A percentile compares a stretch with the other conserved stretches of the same genome.
Conservation (phyloP, 2,113 vertebrate genomes). For the Erythrocercus mccallii region DNA sequence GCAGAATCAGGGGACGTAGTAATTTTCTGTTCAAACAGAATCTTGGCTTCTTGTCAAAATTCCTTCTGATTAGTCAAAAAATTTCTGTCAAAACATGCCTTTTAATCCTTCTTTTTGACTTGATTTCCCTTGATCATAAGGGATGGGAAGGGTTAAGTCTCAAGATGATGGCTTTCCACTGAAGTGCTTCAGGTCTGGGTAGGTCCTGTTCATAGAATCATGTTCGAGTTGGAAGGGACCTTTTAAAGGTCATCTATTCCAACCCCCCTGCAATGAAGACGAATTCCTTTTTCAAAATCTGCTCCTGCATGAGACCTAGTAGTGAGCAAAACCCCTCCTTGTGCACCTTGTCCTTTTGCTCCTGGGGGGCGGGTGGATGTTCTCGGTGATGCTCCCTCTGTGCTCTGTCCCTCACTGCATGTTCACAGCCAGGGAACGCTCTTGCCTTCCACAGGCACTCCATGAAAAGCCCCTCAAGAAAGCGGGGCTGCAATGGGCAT, state of each 20-base stretch:
- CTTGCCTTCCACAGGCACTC: not conserved
- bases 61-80: not conserved
- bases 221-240: not conserved
- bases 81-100: not conserved
- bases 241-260: not conserved
- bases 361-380: not conserved
- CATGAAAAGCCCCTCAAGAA: fast-evolving
- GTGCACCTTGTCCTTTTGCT: not conserved
- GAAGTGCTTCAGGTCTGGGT: not conserved
- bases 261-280: not conserved
- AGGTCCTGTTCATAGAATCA: not conserved
- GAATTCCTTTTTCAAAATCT: not conserved
- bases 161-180: not conserved
- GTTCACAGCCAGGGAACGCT: fast-evolving
- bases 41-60: not conserved
- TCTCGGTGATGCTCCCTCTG: fast-evolving
- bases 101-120: not conserved
- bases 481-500: fast-evolving
- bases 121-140: not conserved
- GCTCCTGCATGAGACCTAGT: fast-evolving
- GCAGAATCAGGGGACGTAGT: not conserved
- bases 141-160: not conserved
- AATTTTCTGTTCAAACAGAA: not conserved
- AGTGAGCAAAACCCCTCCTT: not conserved
- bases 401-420: not conserved